These are phyloP conservation scores for Alentia gelatinosa DNA, from an alignment of 2,888 invertebrate species.

Conservation along the genomic window DNA sequence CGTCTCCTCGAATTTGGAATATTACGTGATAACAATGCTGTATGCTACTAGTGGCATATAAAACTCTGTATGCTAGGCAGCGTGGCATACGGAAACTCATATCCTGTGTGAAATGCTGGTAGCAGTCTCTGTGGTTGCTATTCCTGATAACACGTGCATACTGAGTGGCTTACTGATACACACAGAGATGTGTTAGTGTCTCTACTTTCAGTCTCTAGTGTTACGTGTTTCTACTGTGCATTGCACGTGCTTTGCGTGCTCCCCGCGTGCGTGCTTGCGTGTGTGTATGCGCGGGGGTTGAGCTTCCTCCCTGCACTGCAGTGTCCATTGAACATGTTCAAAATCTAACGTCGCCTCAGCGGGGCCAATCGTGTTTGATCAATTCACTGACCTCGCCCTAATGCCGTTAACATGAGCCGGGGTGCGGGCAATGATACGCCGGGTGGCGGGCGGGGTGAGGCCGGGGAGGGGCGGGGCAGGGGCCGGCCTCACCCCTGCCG, in stretches of 20 bases:
- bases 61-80: too few species aligned
- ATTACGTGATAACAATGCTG: too few species aligned
- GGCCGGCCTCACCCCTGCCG: neutral
- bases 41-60: too few species aligned
- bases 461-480: neutral
- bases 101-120: too few species aligned
- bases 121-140: too few species aligned
- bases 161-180: too few species aligned
- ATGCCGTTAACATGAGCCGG: slow-evolving; percentile 25
- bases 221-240: neutral
- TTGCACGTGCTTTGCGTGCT: neutral
- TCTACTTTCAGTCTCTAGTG: too few species aligned
- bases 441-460: neutral
- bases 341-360: neutral
- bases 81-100: too few species aligned
- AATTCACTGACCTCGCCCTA: slow-evolving; percentile 56
- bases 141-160: too few species aligned
- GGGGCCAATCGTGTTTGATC: slow-evolving; percentile 55
- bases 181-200: too few species aligned
- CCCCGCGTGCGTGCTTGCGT: neutral
- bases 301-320: slow-evolving; percentile 1
- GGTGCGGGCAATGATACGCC: neutral
- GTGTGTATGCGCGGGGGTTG: too few species aligned
- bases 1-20: too few species aligned
- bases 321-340: slow-evolving; percentile 36